Evolutionary conservation across 92 coral and sea anemone species (phyloP).

Genomic region (Parazoanthus atlanticus): DNA sequence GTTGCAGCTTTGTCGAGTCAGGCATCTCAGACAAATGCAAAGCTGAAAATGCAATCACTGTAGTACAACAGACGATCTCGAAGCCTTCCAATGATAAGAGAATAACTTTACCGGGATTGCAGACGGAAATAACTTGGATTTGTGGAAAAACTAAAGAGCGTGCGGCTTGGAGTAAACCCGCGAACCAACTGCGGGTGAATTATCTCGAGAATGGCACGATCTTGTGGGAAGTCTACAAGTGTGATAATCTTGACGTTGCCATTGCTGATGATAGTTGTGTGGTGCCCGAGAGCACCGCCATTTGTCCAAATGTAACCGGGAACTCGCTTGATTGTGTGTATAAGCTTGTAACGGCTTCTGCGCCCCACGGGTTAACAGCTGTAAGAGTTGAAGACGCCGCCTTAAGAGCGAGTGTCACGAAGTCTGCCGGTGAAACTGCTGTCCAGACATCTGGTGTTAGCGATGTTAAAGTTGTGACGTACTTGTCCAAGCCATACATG

Average conservation of each 20-base stretch:
- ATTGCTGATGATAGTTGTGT: constrained; percentile 15
- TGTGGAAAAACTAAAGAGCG: constrained; percentile 34
- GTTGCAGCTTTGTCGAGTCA: too few species aligned
- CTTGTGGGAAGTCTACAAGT: constrained; percentile 30
- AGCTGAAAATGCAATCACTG: too few species aligned
- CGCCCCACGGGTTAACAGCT: neutral
- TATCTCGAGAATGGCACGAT: constrained; percentile 20
- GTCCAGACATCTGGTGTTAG: neutral
- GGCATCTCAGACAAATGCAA: too few species aligned
- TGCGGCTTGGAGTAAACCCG: constrained; percentile 26
- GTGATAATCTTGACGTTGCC: constrained; percentile 26
- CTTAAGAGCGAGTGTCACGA: neutral
- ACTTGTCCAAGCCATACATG: neutral
- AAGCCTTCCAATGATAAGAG: constrained; percentile 12
- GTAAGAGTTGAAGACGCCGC: neutral
- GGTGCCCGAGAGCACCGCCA: neutral
- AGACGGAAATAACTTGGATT: constrained; percentile 7
- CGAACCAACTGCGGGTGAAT: constrained; percentile 34
- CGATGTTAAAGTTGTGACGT: neutral
- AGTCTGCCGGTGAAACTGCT: neutral
- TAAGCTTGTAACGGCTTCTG: neutral
- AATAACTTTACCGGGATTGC: neutral
- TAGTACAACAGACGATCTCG: neutral
- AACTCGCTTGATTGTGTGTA: neutral
- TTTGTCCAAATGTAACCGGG: constrained; percentile 16